These are phyloP conservation scores for Aspidapion aeneum DNA, from an alignment of 2,888 invertebrate genomes.

Conservation along the genomic window DNA sequence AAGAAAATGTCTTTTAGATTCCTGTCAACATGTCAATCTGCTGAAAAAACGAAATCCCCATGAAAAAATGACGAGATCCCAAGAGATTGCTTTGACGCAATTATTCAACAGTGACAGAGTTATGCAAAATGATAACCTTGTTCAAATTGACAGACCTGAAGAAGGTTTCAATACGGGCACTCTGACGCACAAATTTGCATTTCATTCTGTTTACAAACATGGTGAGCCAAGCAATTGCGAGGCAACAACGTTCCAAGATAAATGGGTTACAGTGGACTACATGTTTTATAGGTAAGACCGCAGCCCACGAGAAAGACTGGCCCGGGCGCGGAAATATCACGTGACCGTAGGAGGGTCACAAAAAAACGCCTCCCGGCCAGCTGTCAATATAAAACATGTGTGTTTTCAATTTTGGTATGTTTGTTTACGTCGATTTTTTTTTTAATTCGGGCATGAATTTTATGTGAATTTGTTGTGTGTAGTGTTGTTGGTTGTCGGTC, in stretches of 20 bases:
- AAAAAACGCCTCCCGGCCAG: too few relatives aligned
- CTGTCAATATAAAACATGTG: too few relatives aligned
- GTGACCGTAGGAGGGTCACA: too few relatives aligned
- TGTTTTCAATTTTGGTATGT: too few relatives aligned
- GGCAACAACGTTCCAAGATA: slow-evolving; percentile 74
- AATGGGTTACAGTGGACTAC: slow-evolving; percentile 84
- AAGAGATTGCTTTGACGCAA: slow-evolving; percentile 41
- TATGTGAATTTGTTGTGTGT: too few relatives aligned
- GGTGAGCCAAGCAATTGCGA: slow-evolving; percentile 48
- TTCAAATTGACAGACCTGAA: slow-evolving; percentile 33
- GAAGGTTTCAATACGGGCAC: slow-evolving; percentile 57
- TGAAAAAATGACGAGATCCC: slow-evolving; percentile 26
- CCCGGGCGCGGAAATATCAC: too few relatives aligned
- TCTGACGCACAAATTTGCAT: slow-evolving; percentile 62
- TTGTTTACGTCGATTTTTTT: too few relatives aligned
- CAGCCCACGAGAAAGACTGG: too few relatives aligned
- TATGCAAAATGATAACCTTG: slow-evolving; percentile 13
- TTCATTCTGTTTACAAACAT: slow-evolving; percentile 68
- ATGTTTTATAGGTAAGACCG: slow-evolving; percentile 74
- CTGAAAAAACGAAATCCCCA: slow-evolving; percentile 30
- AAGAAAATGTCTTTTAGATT: slow-evolving; percentile 37
- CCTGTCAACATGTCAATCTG: slow-evolving; percentile 42
- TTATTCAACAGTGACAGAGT: slow-evolving; percentile 30
- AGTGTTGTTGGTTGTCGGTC: too few relatives aligned
- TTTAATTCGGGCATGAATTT: too few relatives aligned